A percentile compares a stretch with the other conserved stretches of the same genome.
phyloP scores from a whole-genome alignment of 53 echinoderm and acorn worm genomes.

The Henricia sp. region DNA sequence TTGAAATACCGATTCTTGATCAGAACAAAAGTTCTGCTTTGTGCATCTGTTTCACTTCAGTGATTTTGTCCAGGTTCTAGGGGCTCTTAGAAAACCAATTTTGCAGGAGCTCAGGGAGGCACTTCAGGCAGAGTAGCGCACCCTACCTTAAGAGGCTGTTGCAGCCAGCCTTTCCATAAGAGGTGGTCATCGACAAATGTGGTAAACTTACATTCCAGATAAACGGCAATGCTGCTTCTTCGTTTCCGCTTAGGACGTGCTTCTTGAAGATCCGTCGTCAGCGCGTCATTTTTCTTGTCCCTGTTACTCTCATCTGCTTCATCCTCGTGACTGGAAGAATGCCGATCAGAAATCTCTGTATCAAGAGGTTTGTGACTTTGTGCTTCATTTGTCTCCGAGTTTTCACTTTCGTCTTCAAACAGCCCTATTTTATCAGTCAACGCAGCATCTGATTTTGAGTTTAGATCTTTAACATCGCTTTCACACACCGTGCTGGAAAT shows the following conservation, averaged over 20 bases:
- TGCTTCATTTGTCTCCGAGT: constrained; percentile 9
- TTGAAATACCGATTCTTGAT: too few species aligned
- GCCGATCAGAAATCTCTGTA: not conserved
- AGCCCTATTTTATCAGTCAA: not conserved
- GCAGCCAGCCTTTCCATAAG: too few species aligned
- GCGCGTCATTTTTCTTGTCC: constrained; percentile 10
- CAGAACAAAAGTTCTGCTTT: too few species aligned
- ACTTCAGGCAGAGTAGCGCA: too few species aligned
- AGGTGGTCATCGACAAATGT: too few species aligned
- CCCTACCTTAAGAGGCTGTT: too few species aligned
- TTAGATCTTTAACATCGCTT: not conserved
- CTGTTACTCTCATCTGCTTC: not conserved
- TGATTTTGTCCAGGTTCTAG: too few species aligned
- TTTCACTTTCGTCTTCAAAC: not conserved
- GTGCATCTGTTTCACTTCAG: too few species aligned
- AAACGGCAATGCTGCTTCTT: constrained; percentile 70
- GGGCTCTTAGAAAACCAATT: too few species aligned
- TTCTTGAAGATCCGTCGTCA: not conserved
- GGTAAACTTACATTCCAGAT: constrained; percentile 62
- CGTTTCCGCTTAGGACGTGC: constrained; percentile 31
- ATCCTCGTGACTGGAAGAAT: not conserved
- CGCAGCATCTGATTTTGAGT: not conserved
- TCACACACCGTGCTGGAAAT: constrained; percentile 54
- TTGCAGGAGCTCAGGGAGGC: too few species aligned
- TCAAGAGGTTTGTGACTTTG: not conserved